A percentile compares a stretch with the other conserved stretches of the same genome.
phyloP scores from a whole-genome alignment of 2,113 vertebrate species.

The Chlorodrepanis virens region DNA sequence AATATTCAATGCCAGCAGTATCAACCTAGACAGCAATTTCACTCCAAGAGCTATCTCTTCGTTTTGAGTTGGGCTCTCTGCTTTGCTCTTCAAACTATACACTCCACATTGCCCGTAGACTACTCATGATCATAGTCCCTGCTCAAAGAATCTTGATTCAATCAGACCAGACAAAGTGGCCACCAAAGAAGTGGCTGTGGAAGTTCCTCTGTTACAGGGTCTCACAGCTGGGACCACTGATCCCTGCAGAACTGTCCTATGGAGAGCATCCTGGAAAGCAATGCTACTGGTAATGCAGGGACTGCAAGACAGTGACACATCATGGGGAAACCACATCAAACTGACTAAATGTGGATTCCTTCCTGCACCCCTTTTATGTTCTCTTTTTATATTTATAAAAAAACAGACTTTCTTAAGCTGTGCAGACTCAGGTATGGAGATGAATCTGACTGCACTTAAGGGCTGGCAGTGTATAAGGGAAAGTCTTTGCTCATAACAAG shows the following conservation, averaged over 20 bases:
- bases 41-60: neutral
- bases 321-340: neutral
- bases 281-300: rapidly evolving
- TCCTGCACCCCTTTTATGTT: neutral
- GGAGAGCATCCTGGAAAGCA: neutral
- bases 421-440: neutral
- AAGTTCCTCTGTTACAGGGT: neutral
- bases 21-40: neutral
- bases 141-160: neutral
- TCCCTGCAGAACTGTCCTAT: neutral
- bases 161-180: neutral
- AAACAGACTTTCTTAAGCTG: neutral
- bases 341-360: neutral
- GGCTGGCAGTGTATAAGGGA: neutral
- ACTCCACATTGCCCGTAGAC: rapidly evolving
- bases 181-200: neutral
- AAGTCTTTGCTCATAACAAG: neutral
- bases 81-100: neutral
- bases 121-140: neutral
- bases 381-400: neutral
- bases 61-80: neutral
- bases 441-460: neutral
- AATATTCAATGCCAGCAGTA: neutral
- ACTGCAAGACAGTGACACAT: neutral
- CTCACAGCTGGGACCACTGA: neutral